These are phyloP conservation scores for Dorcus parallelipipedus DNA, from an alignment of 2,888 invertebrate genomes.

Conservation along the genomic window DNA sequence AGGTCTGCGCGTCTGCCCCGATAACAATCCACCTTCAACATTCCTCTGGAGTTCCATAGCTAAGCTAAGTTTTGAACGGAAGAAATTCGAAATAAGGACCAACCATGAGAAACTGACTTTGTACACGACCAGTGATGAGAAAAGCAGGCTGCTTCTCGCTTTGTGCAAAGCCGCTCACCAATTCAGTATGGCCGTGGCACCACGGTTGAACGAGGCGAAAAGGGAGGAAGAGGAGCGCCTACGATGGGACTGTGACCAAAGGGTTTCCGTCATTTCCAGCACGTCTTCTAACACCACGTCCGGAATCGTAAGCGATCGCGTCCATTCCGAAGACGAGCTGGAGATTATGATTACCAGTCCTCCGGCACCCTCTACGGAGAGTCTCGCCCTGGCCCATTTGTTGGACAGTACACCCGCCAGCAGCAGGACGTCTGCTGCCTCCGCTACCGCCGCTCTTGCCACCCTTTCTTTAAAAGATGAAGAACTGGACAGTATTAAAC, in stretches of 20 bases:
- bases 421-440: conserved; percentile 55
- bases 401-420: conserved; percentile 63
- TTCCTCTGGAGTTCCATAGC: conserved; percentile 96
- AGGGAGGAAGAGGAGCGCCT: conserved; percentile 77
- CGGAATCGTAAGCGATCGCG: conserved; percentile 92
- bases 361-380: conserved; percentile 83
- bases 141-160: conserved; percentile 63
- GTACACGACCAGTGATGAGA: conserved; percentile 89
- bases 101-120: conserved; percentile 84
- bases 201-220: conserved; percentile 77
- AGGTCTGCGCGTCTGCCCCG: conserved; percentile 84
- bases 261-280: conserved; percentile 70
- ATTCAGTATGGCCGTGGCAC: conserved; percentile 90
- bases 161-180: conserved; percentile 92
- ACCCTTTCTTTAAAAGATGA: conserved; percentile 46
- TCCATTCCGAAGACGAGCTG: conserved; percentile 91
- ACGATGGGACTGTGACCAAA: conserved; percentile 46
- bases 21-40: conserved; percentile 66
- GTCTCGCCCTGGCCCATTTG: conserved; percentile 74
- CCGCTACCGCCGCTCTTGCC: conserved; percentile 48
- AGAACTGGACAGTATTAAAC: conserved; percentile 34
- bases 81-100: conserved; percentile 94
- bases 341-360: conserved; percentile 83
- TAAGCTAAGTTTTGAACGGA: conserved; percentile 92
- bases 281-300: conserved; percentile 97